Conservation (phyloP, 2,113 vertebrate species). For the Enhydra lutris region DNA sequence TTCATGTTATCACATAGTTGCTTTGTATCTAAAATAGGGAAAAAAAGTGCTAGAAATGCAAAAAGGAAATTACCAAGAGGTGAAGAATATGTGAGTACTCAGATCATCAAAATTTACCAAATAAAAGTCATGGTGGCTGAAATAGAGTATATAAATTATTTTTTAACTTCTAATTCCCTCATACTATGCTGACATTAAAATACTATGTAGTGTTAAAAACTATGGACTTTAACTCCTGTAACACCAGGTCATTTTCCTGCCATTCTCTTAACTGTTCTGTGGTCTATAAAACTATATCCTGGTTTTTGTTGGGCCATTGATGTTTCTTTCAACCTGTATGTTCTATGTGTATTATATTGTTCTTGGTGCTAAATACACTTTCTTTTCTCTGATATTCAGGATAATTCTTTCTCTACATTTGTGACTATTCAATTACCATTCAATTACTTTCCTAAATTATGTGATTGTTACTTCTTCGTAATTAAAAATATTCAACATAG, state of each 20-base stretch:
- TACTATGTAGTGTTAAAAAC: conserved; percentile 18
- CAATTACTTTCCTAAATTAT: conserved; percentile 55
- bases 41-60: conserved; percentile 5
- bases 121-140: not conserved
- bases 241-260: conserved; percentile 34
- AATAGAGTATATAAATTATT: not conserved
- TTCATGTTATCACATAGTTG: not conserved
- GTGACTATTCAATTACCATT: conserved; percentile 43
- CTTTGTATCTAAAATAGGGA: not conserved
- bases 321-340: conserved; percentile 60
- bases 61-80: not conserved
- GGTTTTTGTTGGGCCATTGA: conserved; percentile 46
- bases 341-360: conserved; percentile 59
- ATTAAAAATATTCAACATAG: conserved; percentile 57
- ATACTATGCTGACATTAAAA: conserved; percentile 13
- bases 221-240: conserved; percentile 44
- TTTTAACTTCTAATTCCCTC: conserved; percentile 36
- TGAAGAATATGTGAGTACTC: conserved; percentile 1
- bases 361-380: conserved; percentile 74
- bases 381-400: conserved; percentile 61
- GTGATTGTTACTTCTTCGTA: conserved; percentile 39
- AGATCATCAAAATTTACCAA: conserved; percentile 3
- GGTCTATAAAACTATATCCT: conserved; percentile 47
- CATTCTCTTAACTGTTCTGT: conserved; percentile 11
- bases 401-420: conserved; percentile 60